phyloP scores from a whole-genome alignment of 2,113 vertebrate genomes.

The Mionectes macconnelli region DNA sequence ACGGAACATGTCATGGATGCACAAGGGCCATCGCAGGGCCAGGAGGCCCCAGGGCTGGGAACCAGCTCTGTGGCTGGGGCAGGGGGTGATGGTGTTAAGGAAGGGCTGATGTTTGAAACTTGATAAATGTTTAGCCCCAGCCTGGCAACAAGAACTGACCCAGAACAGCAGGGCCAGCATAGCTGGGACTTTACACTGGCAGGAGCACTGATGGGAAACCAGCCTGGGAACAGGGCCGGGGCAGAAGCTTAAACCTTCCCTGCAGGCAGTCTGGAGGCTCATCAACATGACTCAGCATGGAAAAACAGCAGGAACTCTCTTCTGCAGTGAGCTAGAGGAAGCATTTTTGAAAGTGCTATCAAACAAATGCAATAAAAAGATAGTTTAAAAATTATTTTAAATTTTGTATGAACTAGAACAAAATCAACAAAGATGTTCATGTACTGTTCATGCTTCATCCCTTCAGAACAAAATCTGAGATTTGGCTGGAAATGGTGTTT shows the following conservation, averaged over 20 bases:
- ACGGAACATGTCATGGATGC: fast-evolving
- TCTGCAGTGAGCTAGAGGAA: neutral
- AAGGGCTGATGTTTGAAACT: neutral
- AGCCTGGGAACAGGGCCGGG: fast-evolving
- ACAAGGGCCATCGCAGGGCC: neutral
- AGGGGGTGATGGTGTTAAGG: fast-evolving
- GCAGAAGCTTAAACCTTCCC: neutral
- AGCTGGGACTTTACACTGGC: neutral
- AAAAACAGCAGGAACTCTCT: neutral
- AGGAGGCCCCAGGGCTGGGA: neutral
- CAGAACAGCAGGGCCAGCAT: fast-evolving
- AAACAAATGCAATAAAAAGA: neutral
- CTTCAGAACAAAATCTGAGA: neutral
- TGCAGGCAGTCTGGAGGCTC: neutral
- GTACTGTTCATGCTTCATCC: neutral
- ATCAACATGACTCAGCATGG: neutral
- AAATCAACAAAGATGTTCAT: neutral
- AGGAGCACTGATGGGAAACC: neutral
- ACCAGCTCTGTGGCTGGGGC: neutral
- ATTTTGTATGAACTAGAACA: neutral
- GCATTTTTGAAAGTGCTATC: neutral
- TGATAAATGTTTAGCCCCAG: neutral
- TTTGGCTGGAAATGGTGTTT: neutral
- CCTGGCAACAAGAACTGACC: neutral
- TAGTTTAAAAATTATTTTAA: neutral